A percentile compares a stretch with the other conserved stretches of the same genome.
These are phyloP conservation scores for Baryphthengus martii DNA, from an alignment of 2,113 vertebrate species.

Conservation along the genomic window DNA sequence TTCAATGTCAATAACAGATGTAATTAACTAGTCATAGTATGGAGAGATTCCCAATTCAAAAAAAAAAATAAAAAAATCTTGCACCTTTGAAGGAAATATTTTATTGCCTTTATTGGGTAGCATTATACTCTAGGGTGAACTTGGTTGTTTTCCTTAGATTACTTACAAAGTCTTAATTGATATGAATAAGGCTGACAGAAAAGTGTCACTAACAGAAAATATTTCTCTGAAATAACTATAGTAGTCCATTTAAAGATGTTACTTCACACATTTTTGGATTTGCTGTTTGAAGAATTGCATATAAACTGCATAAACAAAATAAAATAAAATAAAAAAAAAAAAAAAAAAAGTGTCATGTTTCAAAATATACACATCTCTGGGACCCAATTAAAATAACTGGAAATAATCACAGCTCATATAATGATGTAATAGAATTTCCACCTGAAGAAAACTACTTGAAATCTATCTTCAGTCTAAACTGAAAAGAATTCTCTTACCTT, in stretches of 20 bases:
- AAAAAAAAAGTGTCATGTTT: not conserved
- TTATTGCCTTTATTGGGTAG: not conserved
- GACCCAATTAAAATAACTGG: not conserved
- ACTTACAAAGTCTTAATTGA: not conserved
- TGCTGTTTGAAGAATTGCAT: not conserved
- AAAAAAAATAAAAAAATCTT: no score
- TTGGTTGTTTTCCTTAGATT: not conserved
- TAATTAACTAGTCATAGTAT: not conserved
- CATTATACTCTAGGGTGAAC: not conserved
- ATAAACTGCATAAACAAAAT: no score
- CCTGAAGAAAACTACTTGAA: not conserved
- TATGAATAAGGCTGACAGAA: not conserved
- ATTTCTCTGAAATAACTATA: not conserved
- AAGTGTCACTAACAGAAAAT: not conserved
- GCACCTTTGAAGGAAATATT: not conserved
- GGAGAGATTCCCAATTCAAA: not conserved
- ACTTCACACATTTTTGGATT: not conserved
- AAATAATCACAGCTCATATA: not conserved
- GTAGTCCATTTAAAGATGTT: not conserved
- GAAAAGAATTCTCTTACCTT: not conserved
- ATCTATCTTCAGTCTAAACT: not conserved
- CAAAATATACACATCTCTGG: not conserved
- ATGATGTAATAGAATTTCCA: not conserved
- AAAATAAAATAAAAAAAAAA: no score
- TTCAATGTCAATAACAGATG: not conserved